These are phyloP conservation scores for Drosophila tani DNA, from an alignment of 1,140 invertebrate genomes.

Conservation along the genomic window DNA sequence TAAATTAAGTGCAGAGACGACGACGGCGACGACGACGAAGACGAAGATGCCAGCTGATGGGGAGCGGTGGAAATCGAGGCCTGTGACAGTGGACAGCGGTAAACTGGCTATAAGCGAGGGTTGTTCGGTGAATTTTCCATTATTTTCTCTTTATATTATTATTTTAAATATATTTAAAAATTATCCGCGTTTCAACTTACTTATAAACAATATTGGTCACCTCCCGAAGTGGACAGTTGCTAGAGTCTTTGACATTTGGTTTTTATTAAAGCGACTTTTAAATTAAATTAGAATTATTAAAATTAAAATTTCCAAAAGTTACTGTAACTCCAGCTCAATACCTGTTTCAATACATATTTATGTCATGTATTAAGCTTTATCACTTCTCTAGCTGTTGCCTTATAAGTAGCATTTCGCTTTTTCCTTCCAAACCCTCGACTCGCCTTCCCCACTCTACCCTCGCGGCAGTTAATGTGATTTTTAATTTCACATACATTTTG, in stretches of 20 bases:
- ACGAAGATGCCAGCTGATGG: slow-evolving; percentile 7
- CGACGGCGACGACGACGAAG: not conserved
- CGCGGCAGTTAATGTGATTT: slow-evolving; percentile 61
- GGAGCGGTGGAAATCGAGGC: not conserved
- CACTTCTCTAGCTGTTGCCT: not conserved
- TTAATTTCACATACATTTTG: slow-evolving; percentile 64
- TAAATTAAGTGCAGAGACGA: slow-evolving; percentile 67
- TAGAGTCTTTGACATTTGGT: no score
- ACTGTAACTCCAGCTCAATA: not conserved
- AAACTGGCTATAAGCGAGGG: not conserved
- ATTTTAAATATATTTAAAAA: no score
- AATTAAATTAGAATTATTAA: no score
- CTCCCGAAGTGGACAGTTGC: no score
- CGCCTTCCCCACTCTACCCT: not conserved
- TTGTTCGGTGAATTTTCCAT: not conserved
- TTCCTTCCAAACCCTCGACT: not conserved
- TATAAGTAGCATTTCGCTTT: no score
- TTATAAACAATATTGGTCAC: no score
- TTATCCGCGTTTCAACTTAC: no score
- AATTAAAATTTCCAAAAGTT: no score
- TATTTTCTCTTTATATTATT: not conserved
- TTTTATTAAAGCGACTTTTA: no score
- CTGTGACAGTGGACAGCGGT: not conserved
- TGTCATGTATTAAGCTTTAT: not conserved
- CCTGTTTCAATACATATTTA: not conserved